Conservation (phyloP, 2,888 invertebrate species). For the Barypeithes pellucidus region DNA sequence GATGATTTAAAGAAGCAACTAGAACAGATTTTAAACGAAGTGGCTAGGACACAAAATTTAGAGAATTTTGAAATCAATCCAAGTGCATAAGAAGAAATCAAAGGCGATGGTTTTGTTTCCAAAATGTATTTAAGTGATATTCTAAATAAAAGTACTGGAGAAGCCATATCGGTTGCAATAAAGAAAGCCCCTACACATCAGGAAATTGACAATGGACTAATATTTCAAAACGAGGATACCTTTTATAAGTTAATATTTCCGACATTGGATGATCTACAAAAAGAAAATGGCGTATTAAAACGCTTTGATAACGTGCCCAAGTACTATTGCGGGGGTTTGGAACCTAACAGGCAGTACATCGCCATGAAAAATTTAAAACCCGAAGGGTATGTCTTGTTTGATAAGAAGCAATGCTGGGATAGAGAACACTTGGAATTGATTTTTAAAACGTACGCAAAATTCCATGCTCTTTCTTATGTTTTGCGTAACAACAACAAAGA, state of each 20-base stretch:
- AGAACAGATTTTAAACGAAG: background rate
- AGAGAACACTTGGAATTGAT: background rate
- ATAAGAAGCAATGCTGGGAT: background rate
- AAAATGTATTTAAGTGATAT: background rate
- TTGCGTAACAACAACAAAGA: background rate
- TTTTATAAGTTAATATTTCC: background rate
- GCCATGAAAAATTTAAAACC: background rate
- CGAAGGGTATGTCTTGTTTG: background rate
- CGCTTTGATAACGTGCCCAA: background rate
- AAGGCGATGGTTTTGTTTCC: background rate
- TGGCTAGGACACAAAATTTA: background rate
- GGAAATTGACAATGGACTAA: background rate
- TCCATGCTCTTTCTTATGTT: conserved; percentile 2
- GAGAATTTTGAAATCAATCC: background rate
- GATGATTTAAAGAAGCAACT: too few relatives aligned
- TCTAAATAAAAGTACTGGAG: background rate
- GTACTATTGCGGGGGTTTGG: background rate
- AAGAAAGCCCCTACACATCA: background rate
- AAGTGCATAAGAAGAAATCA: background rate
- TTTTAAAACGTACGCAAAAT: background rate
- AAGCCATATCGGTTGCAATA: background rate
- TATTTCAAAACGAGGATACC: background rate
- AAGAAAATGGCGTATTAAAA: background rate
- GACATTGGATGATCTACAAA: background rate
- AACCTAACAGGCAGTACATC: background rate